Evolutionary conservation across 1,140 invertebrate genomes (phyloP), one percentile per base, ranked within the genome.

Genomic region (Zaprionus ornatus): DNA sequence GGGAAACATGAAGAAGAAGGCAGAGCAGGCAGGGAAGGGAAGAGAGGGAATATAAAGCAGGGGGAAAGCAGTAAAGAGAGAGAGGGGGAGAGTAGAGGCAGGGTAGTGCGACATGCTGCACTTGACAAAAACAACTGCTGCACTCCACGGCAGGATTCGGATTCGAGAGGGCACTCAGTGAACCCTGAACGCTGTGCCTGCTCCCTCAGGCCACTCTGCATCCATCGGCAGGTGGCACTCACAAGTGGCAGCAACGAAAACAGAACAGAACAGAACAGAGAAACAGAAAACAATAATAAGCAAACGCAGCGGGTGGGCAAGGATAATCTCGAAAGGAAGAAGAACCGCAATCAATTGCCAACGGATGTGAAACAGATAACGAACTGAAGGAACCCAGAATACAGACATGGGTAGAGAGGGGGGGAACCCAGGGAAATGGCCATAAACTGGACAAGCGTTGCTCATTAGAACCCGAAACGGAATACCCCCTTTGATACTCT

Each of bases 281-380:
- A 29, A 29, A 29, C 29, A 65, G 62, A 65, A 70, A 71, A 80
- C 77, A 81, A 48, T 67, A 67, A 81, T 77, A 80, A 80, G 78
- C 65, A 80, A 52, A 67, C 70, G 12, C 71, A 74, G 64, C 71
- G 71, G 71, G 70, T 17, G 71, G 42, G 29, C 19, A 70, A 19
- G 27, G 40, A 32, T 25, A 37, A 35, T 69, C 61, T 50, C 40
- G 50, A 69, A 19, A 42, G 7, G 29, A 62, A 60, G 21, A 42
- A 23, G 45, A 42, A 66, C 63, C 62, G 52, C 65, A 69, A 56
- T 68, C 71, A 76, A 83, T 71, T 70, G 77, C 59, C 27, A 82
- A 61, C 72, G 81, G 72, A 82, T 82, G 80, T 82, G 78, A 32
- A 57, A 63, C 60, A 59, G 63, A 59, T 68, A 67, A 32, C 7